Percentiles rank a stretch among this genome's conserved stretches.
These are phyloP conservation scores for Haliclona indistincta DNA, from an alignment of 37 sponge, comb jelly and placozoan species.

Conservation along the genomic window DNA sequence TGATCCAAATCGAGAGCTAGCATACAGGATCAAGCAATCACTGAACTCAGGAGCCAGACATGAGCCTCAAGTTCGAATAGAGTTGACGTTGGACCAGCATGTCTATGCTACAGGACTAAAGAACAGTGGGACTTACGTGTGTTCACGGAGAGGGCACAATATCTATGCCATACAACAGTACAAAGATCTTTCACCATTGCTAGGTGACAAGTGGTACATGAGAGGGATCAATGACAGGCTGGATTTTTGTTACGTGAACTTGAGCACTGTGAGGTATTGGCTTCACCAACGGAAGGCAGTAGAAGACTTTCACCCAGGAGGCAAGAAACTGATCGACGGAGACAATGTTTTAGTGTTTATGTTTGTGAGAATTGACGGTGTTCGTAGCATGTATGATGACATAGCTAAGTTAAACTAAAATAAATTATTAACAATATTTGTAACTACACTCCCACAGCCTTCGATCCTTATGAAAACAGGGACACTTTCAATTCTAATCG, in stretches of 20 bases:
- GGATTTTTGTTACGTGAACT: conserved; percentile 14
- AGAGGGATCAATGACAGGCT: neutral
- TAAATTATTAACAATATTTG: too few species aligned
- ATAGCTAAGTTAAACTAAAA: too few species aligned
- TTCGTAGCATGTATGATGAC: too few species aligned
- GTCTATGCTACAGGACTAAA: conserved; percentile 9
- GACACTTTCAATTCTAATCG: too few species aligned
- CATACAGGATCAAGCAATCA: conserved; percentile 14
- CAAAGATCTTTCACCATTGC: conserved; percentile 12
- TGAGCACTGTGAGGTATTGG: conserved; percentile 17
- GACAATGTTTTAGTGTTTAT: conserved; percentile 16
- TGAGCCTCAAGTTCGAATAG: conserved; percentile 18
- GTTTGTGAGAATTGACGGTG: conserved; percentile 33
- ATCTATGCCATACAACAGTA: neutral
- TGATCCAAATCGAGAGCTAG: conserved; percentile 14
- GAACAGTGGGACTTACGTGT: neutral
- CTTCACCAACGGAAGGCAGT: conserved; percentile 14
- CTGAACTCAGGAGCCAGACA: conserved; percentile 1
- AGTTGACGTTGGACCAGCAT: conserved; percentile 9
- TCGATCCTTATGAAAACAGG: too few species aligned
- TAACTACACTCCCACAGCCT: too few species aligned
- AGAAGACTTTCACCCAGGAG: neutral
- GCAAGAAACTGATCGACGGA: neutral
- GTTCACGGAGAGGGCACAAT: neutral
- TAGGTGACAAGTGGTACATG: conserved; percentile 12